Evolutionary conservation across 2,113 vertebrate species (phyloP).

Genomic region (Chelonoidis abingdonii): DNA sequence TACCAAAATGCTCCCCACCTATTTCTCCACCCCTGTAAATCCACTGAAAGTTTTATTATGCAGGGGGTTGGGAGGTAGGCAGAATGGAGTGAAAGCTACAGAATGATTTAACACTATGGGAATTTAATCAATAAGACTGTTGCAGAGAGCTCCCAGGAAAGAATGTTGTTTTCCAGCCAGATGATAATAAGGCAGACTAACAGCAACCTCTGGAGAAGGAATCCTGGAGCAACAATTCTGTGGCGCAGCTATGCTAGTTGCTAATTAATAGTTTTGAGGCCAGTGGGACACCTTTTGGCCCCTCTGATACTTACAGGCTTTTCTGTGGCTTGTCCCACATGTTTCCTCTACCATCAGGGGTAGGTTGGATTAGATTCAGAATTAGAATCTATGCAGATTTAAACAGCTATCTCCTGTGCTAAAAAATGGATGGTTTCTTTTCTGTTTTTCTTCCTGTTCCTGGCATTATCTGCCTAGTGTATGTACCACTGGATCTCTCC

Average conservation of each 20-base stretch:
- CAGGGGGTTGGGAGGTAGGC: conserved; percentile 76
- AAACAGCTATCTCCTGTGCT: conserved; percentile 63
- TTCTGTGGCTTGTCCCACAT: conserved; percentile 68
- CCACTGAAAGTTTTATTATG: conserved; percentile 83
- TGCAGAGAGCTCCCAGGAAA: conserved; percentile 80
- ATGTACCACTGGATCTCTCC: conserved; percentile 54
- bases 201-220: conserved; percentile 83
- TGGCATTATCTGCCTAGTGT: conserved; percentile 59
- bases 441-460: conserved; percentile 62
- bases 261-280: conserved; percentile 84
- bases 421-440: conserved; percentile 70
- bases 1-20: conserved; percentile 65
- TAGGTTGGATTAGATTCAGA: conserved; percentile 62
- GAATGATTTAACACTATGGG: conserved; percentile 86
- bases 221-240: conserved; percentile 73
- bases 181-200: conserved; percentile 84
- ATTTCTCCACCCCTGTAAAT: conserved; percentile 75
- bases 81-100: conserved; percentile 79
- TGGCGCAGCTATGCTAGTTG: conserved; percentile 76
- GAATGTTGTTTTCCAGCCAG: conserved; percentile 83
- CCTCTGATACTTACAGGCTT: conserved; percentile 74
- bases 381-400: conserved; percentile 74
- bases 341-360: conserved; percentile 64
- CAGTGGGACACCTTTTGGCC: conserved; percentile 72
- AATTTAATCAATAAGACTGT: conserved; percentile 86